Evolutionary conservation across 2,113 vertebrate species (phyloP), one percentile per base, ranked within the genome.

Genomic region (Podarcis muralis): DNA sequence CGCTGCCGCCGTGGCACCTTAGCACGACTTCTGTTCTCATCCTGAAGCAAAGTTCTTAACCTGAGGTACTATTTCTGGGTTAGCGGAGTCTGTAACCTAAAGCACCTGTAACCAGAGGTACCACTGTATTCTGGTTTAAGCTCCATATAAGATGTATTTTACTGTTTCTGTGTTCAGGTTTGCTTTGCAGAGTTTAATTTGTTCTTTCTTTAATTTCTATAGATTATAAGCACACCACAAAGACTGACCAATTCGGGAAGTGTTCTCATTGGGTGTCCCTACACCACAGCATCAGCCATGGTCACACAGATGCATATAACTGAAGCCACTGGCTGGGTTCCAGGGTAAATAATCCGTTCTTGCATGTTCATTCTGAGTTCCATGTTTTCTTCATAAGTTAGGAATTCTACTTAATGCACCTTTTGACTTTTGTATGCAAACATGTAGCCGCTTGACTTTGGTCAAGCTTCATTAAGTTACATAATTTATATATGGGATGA

Each of bases 201-300:
- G 35, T 89, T 87, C 88, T 94, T 35, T 92, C 1, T 78, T 37
- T 93, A 25, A 83, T 84, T 91, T 82, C 93, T 84, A 22, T 86
- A 98, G 98, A 98, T 98, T 93, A 97, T 98, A 96, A 98, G 97
- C 96, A 97, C 98, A 92, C 96, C 97, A 11, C 98, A 98, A 94
- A 97, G 98, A 93, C 96, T 98, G 91, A 91, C 94, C 89, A 97
- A 89, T 94, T 94, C 97, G 90, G 97, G 97, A 90, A 97, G 95
- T 89, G 96, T 98, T 96, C 97, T 98, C 91, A 96, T 98, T 80
- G 97, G 98, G 94, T 97, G 95, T 90, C 96, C 97, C 0, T 98
- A 97, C 23, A 96, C 95, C 81, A 94, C 97, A 87, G 95, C 97
- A n/a, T 96, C 97, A 82, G 18, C 97, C 1, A 98, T 98, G 98